Percentiles rank a stretch among this genome's conserved stretches.
phyloP scores from a whole-genome alignment of 2,113 vertebrate species.

The Parotia lawesii region DNA sequence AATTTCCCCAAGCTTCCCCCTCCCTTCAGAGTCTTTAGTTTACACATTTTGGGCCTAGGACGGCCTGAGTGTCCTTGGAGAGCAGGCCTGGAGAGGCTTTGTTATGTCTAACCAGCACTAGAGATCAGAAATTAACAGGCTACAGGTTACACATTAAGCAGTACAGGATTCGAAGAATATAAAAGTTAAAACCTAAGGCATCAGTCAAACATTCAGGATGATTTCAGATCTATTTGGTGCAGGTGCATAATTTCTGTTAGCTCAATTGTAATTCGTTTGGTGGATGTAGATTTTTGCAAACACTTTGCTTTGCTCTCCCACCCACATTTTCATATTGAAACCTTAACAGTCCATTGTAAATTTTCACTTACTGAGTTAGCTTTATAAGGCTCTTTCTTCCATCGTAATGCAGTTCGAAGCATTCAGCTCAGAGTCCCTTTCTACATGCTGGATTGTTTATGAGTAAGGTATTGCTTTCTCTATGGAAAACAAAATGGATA shows the following conservation, averaged over 20 bases:
- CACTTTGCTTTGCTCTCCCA: neutral
- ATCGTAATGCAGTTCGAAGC: neutral
- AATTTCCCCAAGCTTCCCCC: too few relatives aligned
- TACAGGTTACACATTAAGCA: too few relatives aligned
- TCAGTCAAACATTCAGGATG: neutral
- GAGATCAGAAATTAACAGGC: too few relatives aligned
- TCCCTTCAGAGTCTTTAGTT: too few relatives aligned
- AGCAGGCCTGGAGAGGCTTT: too few relatives aligned
- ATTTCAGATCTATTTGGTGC: neutral
- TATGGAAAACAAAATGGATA: neutral
- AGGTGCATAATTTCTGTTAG: neutral
- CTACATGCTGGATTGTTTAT: neutral
- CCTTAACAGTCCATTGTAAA: neutral
- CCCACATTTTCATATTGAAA: neutral
- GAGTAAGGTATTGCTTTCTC: neutral
- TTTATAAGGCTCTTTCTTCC: neutral
- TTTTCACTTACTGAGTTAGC: neutral
- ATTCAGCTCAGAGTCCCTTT: neutral
- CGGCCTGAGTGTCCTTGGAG: too few relatives aligned
- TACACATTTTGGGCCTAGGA: too few relatives aligned
- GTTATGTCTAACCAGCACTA: too few relatives aligned
- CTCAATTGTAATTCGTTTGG: neutral
- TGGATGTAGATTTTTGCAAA: neutral
- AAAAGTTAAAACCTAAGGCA: too few relatives aligned
- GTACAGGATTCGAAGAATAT: too few relatives aligned